A percentile compares a stretch with the other conserved stretches of the same genome.
Conservation (phyloP, 2,888 invertebrate genomes). For the Euphydryas editha region DNA sequence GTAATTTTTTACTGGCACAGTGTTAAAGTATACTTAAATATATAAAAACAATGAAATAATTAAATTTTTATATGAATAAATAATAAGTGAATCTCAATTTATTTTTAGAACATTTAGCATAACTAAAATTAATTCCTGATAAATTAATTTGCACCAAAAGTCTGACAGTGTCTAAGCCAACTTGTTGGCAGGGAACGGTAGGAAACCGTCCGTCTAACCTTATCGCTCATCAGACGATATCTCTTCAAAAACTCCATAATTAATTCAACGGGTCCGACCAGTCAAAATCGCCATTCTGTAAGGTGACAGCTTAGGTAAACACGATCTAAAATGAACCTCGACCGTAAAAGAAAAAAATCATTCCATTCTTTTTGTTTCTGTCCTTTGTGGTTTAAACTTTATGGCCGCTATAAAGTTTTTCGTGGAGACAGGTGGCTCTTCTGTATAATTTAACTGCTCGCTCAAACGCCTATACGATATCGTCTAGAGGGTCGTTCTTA, state of each 20-base stretch:
- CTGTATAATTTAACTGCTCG: slow-evolving; percentile 78
- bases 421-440: slow-evolving; percentile 83
- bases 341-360: slow-evolving; percentile 72
- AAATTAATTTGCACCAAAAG: slow-evolving; percentile 54
- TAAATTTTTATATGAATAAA: not conserved
- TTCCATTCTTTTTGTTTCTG: slow-evolving; percentile 73
- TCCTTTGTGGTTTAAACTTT: slow-evolving; percentile 81
- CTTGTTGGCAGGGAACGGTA: slow-evolving; percentile 64
- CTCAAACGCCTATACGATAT: slow-evolving; percentile 59
- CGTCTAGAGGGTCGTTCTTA: slow-evolving; percentile 64
- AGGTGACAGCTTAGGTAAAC: slow-evolving; percentile 83
- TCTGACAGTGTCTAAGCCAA: slow-evolving; percentile 70
- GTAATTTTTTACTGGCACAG: too few species aligned
- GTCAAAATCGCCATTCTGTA: slow-evolving; percentile 82
- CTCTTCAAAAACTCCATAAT: slow-evolving; percentile 75
- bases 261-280: slow-evolving; percentile 75
- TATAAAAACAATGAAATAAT: not conserved
- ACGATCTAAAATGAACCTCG: slow-evolving; percentile 78
- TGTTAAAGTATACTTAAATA: too few species aligned
- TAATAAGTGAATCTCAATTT: slow-evolving; percentile 24
- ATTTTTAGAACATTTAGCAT: slow-evolving; percentile 38
- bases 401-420: slow-evolving; percentile 82
- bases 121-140: not conserved
- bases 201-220: slow-evolving; percentile 61
- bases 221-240: slow-evolving; percentile 77